phyloP scores from a whole-genome alignment of 2,797 vertebrate genomes.

The Meda fulgida region DNA sequence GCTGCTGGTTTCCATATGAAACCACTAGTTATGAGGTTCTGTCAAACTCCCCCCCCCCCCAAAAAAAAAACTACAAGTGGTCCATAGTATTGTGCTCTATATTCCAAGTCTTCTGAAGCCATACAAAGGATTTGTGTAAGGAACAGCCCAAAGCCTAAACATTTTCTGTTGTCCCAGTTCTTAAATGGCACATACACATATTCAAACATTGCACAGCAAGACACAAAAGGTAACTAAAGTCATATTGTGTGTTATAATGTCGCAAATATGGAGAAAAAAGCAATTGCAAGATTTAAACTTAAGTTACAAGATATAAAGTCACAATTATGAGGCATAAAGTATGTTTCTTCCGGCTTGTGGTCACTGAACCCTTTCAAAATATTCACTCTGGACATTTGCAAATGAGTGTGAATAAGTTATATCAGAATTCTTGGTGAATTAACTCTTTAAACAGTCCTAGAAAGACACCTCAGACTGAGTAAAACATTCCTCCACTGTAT shows the following conservation, averaged over 20 bases:
- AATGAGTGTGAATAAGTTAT: background rate
- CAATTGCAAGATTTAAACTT: background rate
- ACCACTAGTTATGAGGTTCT: background rate
- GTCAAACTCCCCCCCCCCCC: background rate
- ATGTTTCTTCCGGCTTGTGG: background rate
- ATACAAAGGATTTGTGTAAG: background rate
- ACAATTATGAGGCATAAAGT: background rate
- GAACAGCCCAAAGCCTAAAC: background rate
- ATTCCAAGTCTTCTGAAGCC: background rate
- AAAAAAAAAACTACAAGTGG: background rate
- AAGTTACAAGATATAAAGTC: background rate
- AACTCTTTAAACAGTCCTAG: background rate
- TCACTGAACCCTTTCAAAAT: background rate
- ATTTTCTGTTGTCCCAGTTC: background rate
- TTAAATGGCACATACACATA: background rate
- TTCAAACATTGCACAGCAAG: background rate
- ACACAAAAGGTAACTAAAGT: background rate
- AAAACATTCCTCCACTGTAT: constrained; percentile 54
- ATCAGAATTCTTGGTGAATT: background rate
- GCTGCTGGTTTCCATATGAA: background rate
- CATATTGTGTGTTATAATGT: background rate
- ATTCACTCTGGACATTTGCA: background rate
- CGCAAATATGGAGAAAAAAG: background rate
- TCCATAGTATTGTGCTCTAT: background rate
- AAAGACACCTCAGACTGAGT: constrained; percentile 43